Percentiles rank a stretch among this genome's conserved stretches.
Conservation (phyloP, 1,140 invertebrate species). For the Drosophila azteca region DNA sequence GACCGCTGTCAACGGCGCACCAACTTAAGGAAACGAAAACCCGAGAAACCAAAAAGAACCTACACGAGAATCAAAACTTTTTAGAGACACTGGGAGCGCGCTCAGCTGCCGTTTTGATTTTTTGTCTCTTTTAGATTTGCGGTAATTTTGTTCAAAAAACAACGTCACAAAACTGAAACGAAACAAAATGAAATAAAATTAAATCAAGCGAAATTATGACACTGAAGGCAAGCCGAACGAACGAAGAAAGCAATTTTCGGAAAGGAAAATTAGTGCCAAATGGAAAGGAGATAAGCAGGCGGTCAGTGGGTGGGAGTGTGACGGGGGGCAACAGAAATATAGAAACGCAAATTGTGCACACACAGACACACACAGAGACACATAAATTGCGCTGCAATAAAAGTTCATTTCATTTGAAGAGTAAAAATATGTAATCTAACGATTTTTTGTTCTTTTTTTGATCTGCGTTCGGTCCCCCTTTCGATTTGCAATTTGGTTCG, state of each 20-base stretch:
- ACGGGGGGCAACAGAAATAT: slow-evolving; percentile 38
- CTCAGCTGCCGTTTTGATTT: no score
- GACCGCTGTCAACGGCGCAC: no score
- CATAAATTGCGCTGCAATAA: slow-evolving; percentile 57
- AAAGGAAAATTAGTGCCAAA: slow-evolving; percentile 1
- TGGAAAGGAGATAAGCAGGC: no score
- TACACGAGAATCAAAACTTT: no score
- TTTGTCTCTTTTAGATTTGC: no score
- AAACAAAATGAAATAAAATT: slow-evolving; percentile 44
- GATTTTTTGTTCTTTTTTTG: slow-evolving; percentile 16
- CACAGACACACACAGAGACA: background rate
- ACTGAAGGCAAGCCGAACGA: slow-evolving; percentile 39
- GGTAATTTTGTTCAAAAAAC: slow-evolving; percentile 56
- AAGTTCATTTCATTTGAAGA: slow-evolving; percentile 19
- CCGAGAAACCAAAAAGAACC: slow-evolving; percentile 1
- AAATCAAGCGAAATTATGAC: slow-evolving; percentile 59
- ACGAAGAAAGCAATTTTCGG: background rate
- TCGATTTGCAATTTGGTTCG: background rate
- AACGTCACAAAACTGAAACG: slow-evolving; percentile 78
- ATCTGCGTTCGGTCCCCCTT: no score
- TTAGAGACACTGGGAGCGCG: no score
- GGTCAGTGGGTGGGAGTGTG: background rate
- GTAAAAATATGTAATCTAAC: slow-evolving; percentile 31
- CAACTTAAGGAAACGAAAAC: slow-evolving; percentile 3
- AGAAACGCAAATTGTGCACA: slow-evolving; percentile 46